A percentile compares a stretch with the other conserved stretches of the same genome.
These are phyloP conservation scores for Urocyon cinereoargenteus DNA, from an alignment of 2,797 vertebrate species.

Conservation along the genomic window DNA sequence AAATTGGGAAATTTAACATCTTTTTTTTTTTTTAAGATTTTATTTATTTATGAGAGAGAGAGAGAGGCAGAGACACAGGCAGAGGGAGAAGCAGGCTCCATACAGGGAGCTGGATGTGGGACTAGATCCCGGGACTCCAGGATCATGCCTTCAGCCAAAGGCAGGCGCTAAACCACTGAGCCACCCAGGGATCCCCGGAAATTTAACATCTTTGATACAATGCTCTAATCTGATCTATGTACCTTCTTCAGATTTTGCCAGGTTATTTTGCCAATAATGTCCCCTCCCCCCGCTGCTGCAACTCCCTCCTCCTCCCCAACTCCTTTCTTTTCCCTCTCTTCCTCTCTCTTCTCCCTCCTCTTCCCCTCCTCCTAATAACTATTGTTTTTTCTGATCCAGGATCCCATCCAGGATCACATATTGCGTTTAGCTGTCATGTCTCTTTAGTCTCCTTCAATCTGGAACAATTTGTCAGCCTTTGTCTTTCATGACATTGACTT, in stretches of 20 bases:
- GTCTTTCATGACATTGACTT: neutral
- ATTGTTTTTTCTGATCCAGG: neutral
- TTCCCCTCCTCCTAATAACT: neutral
- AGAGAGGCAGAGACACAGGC: no score
- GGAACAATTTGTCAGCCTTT: neutral
- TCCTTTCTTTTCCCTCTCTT: no score
- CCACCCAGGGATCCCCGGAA: neutral
- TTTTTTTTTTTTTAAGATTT: neutral
- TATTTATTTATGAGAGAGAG: no score
- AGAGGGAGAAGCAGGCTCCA: no score
- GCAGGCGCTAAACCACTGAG: no score
- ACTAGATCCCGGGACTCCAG: no score
- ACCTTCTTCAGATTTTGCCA: neutral
- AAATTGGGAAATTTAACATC: constrained; percentile 26
- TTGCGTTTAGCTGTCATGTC: neutral
- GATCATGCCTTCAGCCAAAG: no score
- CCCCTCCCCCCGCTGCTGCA: neutral
- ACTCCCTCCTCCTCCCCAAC: neutral
- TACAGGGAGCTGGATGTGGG: no score
- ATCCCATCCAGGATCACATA: neutral
- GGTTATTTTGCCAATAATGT: neutral
- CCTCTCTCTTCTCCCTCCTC: no score
- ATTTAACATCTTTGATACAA: neutral
- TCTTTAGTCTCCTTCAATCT: neutral
- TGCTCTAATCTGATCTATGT: neutral